Base-by-base conservation (phyloP, 1,140 invertebrate genomes). In the Manduca sexta region DNA sequence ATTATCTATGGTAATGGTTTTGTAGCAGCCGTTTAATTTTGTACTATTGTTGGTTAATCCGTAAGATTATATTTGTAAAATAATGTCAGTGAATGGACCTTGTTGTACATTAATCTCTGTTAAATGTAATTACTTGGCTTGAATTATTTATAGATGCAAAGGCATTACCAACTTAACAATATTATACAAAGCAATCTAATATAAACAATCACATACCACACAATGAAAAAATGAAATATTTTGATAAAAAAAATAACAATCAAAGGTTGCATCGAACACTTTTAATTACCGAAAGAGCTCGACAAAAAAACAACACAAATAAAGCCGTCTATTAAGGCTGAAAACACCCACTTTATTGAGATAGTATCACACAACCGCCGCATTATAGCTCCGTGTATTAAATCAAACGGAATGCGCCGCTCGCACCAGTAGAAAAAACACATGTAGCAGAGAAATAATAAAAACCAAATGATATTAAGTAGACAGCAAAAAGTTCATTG, bases 391-490 rank as follows among this genome's bases (percentile, higher is more conserved):
- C 8, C 38, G 15, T 17, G 12, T 11, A n/a, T 71, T 71, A 73
- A 76, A 79, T 78, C 69, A 76, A 74, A 64, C 65, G 72, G 75
- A 69, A 77, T 83, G 73, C 66, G 73, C 64, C 69, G 64, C 69
- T 45, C 49, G 40, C 59, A 65, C 60, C 34, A 38, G 21, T 26
- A 26, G 21, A 26, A 75, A 76, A 74, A 76, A 76, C 68, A 74
- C 51, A 64, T 69, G 65, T 74, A 68, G 61, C 56, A 50, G 58
- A 64, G 61, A 72, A 75, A 78, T 72, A 75, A 78, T 72, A 83
- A 83, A 66, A 84, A 78, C 71, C 81, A 79, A 81, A 79, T 74
- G 60, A 54, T 59, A 66, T 70, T 78, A 78, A 84, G 74, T 78
- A 81, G 77, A 70, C 16, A 29, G 7, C 30, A 40, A 40, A 40